These are phyloP conservation scores for Heliothis virescens DNA, from an alignment of 1,140 invertebrate species.

Conservation along the genomic window DNA sequence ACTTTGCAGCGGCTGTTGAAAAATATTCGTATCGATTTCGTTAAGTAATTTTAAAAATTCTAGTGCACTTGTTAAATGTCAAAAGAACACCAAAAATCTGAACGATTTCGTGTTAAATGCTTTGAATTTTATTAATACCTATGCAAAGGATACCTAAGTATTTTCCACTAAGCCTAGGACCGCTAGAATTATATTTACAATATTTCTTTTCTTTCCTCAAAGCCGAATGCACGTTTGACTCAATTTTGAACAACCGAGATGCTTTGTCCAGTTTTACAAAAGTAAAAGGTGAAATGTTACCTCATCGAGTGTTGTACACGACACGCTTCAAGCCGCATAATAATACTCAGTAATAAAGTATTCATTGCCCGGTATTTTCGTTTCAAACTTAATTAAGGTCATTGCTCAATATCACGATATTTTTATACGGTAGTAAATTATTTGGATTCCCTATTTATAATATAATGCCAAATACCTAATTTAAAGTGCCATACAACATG, in stretches of 20 bases:
- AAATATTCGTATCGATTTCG: conserved; percentile 12
- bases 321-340: not conserved
- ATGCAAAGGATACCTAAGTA: too few species aligned
- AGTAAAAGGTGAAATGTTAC: not conserved
- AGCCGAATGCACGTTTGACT: too few species aligned
- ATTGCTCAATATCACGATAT: conserved; percentile 73
- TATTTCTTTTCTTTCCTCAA: too few species aligned
- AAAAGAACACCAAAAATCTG: conserved; percentile 36
- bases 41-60: conserved; percentile 19
- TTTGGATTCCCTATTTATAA: conserved; percentile 62
- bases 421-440: conserved; percentile 62
- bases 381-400: conserved; percentile 68
- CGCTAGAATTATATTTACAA: too few species aligned
- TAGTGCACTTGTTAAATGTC: conserved; percentile 48
- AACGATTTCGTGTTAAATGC: conserved; percentile 17
- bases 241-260: not conserved
- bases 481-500: conserved; percentile 64
- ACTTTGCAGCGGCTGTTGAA: conserved; percentile 18
- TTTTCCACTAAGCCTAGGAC: too few species aligned
- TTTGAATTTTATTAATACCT: conserved; percentile 44
- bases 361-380: conserved; percentile 78
- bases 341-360: conserved; percentile 69
- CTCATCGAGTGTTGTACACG: conserved; percentile 7
- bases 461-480: conserved; percentile 71
- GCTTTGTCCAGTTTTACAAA: not conserved